phyloP scores from a whole-genome alignment of 2,113 vertebrate genomes.

The Labeo catla region DNA sequence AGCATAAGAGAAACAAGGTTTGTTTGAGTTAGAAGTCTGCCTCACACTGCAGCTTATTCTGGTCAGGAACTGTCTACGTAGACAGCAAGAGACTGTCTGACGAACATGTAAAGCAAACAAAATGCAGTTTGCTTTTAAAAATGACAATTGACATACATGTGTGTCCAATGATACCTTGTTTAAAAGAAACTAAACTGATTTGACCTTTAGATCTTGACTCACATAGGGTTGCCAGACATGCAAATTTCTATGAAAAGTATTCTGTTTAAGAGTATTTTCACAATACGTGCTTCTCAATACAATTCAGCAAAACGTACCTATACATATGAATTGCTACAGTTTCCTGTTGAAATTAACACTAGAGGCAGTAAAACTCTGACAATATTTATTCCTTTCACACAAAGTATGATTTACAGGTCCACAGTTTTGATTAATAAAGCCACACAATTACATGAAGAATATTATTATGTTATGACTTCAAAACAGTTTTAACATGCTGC shows the following conservation, averaged over 20 bases:
- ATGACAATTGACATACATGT: not conserved
- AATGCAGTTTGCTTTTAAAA: not conserved
- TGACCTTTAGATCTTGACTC: not conserved
- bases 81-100: not conserved
- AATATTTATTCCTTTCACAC: too few relatives aligned
- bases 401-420: too few relatives aligned
- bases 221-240: not conserved
- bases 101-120: not conserved
- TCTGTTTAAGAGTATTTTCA: not conserved
- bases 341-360: too few relatives aligned
- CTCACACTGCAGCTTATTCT: not conserved
- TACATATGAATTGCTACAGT: too few relatives aligned
- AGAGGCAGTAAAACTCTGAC: too few relatives aligned
- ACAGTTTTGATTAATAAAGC: too few relatives aligned
- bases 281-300: not conserved
- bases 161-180: not conserved
- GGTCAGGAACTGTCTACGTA: not conserved
- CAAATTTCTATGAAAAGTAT: not conserved
- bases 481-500: too few relatives aligned
- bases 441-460: too few relatives aligned
- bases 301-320: too few relatives aligned
- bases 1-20: not conserved
- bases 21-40: not conserved
- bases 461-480: too few relatives aligned
- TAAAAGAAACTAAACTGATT: not conserved